Evolutionary conservation across 1,140 invertebrate species (phyloP).

Genomic region (Papilio dardanus): DNA sequence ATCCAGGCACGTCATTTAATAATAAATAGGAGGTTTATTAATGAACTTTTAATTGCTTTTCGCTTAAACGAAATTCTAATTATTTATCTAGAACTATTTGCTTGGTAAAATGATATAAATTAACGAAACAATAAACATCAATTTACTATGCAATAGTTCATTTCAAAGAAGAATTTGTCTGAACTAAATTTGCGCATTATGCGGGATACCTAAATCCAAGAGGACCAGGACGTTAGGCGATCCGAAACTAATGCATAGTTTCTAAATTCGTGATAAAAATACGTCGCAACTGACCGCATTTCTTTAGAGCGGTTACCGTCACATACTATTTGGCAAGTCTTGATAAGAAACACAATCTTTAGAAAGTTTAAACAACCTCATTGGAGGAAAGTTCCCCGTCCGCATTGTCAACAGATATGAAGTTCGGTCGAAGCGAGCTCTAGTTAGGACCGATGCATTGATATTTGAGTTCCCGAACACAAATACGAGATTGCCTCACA

Average conservation of each 20-base stretch:
- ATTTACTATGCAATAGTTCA: not conserved
- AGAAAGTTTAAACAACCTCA: conserved; percentile 25
- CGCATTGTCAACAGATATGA: conserved; percentile 52
- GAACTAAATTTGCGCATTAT: too few relatives aligned
- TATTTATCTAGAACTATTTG: not conserved
- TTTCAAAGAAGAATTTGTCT: too few relatives aligned
- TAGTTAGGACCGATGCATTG: conserved; percentile 47
- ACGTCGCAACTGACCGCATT: not conserved
- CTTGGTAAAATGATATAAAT: not conserved
- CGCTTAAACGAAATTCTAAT: not conserved
- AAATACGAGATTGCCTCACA: conserved; percentile 46
- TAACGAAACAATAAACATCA: too few relatives aligned
- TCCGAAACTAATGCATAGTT: not conserved
- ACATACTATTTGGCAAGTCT: not conserved
- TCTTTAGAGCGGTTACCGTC: not conserved
- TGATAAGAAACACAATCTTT: conserved; percentile 16
- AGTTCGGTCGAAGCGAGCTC: conserved; percentile 38
- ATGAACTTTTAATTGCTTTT: conserved; percentile 26
- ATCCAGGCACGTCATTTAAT: not conserved
- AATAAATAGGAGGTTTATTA: conserved; percentile 15
- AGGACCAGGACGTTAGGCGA: too few relatives aligned
- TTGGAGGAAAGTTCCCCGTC: conserved; percentile 48
- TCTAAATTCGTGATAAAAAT: not conserved
- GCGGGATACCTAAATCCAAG: too few relatives aligned
- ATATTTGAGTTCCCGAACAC: conserved; percentile 49